These are phyloP conservation scores for Micrasema longulum DNA, from an alignment of 1,140 invertebrate genomes.

Conservation along the genomic window DNA sequence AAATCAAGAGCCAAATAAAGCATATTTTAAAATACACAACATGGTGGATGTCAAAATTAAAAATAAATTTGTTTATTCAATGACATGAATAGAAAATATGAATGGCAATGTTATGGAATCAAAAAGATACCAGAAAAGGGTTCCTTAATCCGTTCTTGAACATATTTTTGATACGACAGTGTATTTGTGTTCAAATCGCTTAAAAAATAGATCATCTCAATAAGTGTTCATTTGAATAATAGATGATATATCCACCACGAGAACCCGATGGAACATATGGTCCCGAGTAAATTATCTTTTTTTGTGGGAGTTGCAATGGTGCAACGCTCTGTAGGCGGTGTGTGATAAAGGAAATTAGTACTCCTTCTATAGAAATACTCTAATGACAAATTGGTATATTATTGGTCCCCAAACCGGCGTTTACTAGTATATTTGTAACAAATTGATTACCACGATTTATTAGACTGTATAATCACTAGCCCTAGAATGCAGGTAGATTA, in stretches of 20 bases:
- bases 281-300: slow-evolving; percentile 31
- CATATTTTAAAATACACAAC: no score
- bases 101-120: background rate
- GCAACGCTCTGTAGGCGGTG: slow-evolving; percentile 33
- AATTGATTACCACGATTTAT: slow-evolving; percentile 39
- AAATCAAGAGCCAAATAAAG: no score
- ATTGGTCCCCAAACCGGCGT: slow-evolving; percentile 37
- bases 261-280: slow-evolving; percentile 27
- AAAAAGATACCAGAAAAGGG: background rate
- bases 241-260: slow-evolving; percentile 16
- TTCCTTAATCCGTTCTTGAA: background rate
- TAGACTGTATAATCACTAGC: slow-evolving; percentile 25
- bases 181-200: slow-evolving; percentile 5
- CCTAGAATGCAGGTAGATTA: slow-evolving; percentile 24
- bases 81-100: background rate
- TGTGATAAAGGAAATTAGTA: slow-evolving; percentile 42
- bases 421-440: slow-evolving; percentile 26
- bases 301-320: slow-evolving; percentile 41
- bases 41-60: no score
- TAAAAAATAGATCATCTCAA: slow-evolving; percentile 28
- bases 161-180: slow-evolving; percentile 15
- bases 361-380: slow-evolving; percentile 34
- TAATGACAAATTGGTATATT: slow-evolving; percentile 43
- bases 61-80: no score
- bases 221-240: slow-evolving; percentile 19